Base-by-base conservation (phyloP, 2,797 vertebrate genomes). In the Cirrhinus mrigala region DNA sequence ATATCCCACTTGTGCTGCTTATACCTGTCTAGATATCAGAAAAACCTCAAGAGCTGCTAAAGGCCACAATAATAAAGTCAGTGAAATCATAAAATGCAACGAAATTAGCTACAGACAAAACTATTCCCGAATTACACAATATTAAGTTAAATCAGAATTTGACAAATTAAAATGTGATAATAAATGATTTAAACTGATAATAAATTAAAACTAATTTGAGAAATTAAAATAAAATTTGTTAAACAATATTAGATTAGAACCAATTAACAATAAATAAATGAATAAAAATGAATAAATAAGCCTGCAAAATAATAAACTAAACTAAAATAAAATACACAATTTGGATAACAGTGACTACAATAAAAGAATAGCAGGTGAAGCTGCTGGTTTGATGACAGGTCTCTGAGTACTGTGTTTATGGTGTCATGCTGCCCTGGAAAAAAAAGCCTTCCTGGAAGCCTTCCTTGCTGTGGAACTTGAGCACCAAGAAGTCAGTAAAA, bases 311-410 rank as follows among this genome's bases (percentile, higher is more conserved):
- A 22, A 6, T 50, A 76, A 8, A 15, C 50, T 50, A 50, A 10
- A 18, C 33, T 54, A 33, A 33, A 33, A 54, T 29, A 37, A 37
- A 37, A 22, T 0, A 27, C 24, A 22, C 73, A 2, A 50, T 75
- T 22, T 24, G 74, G n/a, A 74, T 22, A 62, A 20, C 44, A 37
- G 20, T 64, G 27, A 75, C 46, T 20, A 62, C n/a, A 29, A 33
- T n/a, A 27, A 46, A 46, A 81, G 33, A 48, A 60, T 9, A 22
- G 50, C 24, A 62, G n/a, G 24, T 15, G 24, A n/a, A 24, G 22
- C 56, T 75, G 24, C 22, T 20, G 33, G 16, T 81, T 81, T 44
- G n/a, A 50, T 24, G 79, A 54, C 64, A 81, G 79, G 22, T 56
- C 24, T 68, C 46, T 54, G 62, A 68, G 48, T 12, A 50, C 29